Evolutionary conservation across 2,888 invertebrate genomes (phyloP).

Genomic region (Drosophila percnosoma): DNA sequence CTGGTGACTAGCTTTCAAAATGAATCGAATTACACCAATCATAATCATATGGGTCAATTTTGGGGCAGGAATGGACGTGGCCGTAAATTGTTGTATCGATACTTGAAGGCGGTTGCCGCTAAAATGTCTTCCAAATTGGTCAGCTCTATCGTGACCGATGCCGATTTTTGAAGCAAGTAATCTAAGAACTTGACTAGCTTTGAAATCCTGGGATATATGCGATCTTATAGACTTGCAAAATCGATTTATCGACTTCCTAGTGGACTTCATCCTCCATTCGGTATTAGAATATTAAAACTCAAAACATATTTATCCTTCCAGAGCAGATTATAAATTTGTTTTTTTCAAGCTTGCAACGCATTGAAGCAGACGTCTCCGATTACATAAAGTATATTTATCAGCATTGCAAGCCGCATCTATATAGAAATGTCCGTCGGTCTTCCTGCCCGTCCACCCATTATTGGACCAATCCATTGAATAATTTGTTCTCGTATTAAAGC

Average conservation of each 20-base stretch:
- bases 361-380: not conserved
- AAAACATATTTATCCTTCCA: not conserved
- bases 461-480: not conserved
- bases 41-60: not conserved
- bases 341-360: not conserved
- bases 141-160: too few species aligned
- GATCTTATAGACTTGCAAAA: not conserved
- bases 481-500: not conserved
- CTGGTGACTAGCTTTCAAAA: not conserved
- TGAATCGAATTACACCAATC: not conserved
- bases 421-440: not conserved
- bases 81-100: not conserved
- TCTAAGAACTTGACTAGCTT: not conserved
- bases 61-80: not conserved
- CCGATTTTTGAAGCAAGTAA: too few species aligned
- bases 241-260: not conserved
- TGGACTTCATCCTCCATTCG: not conserved
- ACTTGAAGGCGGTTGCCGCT: not conserved
- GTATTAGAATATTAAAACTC: not conserved
- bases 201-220: not conserved
- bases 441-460: not conserved
- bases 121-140: too few species aligned
- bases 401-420: not conserved
- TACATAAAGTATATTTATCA: not conserved
- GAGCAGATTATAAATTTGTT: not conserved